These are phyloP conservation scores for Neopipo cinnamomea DNA, from an alignment of 2,113 vertebrate species.

Conservation along the genomic window DNA sequence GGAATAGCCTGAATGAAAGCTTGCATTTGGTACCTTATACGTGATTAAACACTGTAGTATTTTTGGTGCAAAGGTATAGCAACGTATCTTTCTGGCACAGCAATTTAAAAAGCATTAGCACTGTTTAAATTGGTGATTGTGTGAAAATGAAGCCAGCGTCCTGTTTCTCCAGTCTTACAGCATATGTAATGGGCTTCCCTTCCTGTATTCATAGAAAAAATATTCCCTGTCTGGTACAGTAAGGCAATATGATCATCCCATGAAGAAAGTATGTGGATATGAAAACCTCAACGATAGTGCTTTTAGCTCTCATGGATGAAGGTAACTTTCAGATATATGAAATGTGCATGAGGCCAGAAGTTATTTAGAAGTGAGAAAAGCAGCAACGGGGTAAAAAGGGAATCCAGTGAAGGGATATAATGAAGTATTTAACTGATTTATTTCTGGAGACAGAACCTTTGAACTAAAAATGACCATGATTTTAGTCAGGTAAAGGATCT, in stretches of 20 bases:
- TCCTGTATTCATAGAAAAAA: slow-evolving; percentile 21
- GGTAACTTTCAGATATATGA: background rate
- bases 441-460: background rate
- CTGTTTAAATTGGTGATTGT: slow-evolving; percentile 4
- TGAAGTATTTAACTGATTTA: background rate
- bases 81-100: background rate
- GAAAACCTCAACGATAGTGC: background rate
- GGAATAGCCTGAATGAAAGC: background rate
- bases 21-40: background rate
- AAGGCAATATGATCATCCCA: background rate
- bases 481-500: background rate
- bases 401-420: background rate
- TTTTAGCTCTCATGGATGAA: background rate
- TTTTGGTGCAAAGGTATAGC: background rate
- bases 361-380: background rate
- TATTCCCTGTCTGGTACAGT: background rate
- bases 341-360: background rate
- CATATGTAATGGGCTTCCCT: background rate
- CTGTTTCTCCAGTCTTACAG: slow-evolving; percentile 42
- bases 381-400: background rate
- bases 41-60: background rate
- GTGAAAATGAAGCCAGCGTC: slow-evolving; percentile 48
- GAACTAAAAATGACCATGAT: background rate
- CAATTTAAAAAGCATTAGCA: background rate
- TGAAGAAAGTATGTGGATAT: background rate